phyloP scores from a whole-genome alignment of 1,140 invertebrate genomes.

The Zaprionus taronus region DNA sequence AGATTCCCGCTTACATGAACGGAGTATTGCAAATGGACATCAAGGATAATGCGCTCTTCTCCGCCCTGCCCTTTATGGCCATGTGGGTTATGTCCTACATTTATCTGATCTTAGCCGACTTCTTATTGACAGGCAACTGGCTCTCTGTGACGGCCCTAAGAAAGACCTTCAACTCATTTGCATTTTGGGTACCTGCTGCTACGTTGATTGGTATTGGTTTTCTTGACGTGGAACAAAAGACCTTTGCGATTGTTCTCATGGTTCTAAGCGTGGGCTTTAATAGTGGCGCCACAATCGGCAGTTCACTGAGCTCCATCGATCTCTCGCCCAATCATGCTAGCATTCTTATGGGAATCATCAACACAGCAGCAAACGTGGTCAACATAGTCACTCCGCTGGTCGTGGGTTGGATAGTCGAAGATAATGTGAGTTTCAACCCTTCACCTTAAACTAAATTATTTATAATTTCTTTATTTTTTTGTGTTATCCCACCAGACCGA shows the following conservation, averaged over 20 bases:
- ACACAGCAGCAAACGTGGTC: conserved; percentile 89
- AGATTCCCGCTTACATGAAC: conserved; percentile 94
- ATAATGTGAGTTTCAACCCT: conserved; percentile 85
- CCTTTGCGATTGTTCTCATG: conserved; percentile 87
- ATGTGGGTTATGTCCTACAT: conserved; percentile 89
- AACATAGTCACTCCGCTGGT: conserved; percentile 89
- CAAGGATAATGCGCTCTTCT: conserved; percentile 88
- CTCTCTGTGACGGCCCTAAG: conserved; percentile 82
- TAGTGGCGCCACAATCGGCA: conserved; percentile 90
- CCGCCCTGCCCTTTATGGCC: conserved; percentile 91
- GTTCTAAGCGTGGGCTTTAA: conserved; percentile 91
- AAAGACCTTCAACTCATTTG: conserved; percentile 89
- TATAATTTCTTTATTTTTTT: not conserved
- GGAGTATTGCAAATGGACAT: conserved; percentile 92
- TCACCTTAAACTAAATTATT: not conserved
- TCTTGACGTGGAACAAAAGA: conserved; percentile 85
- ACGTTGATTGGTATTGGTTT: conserved; percentile 88
- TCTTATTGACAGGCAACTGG: conserved; percentile 53
- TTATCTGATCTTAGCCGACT: conserved; percentile 84
- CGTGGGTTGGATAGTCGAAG: conserved; percentile 87
- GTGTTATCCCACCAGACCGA: conserved; percentile 87
- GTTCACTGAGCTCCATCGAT: conserved; percentile 89
- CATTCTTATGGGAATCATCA: conserved; percentile 88
- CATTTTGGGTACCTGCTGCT: conserved; percentile 86
- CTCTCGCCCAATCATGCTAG: conserved; percentile 91